Evolutionary conservation across 2,113 vertebrate species (phyloP).

Genomic region (Rhabdomys dilectus): DNA sequence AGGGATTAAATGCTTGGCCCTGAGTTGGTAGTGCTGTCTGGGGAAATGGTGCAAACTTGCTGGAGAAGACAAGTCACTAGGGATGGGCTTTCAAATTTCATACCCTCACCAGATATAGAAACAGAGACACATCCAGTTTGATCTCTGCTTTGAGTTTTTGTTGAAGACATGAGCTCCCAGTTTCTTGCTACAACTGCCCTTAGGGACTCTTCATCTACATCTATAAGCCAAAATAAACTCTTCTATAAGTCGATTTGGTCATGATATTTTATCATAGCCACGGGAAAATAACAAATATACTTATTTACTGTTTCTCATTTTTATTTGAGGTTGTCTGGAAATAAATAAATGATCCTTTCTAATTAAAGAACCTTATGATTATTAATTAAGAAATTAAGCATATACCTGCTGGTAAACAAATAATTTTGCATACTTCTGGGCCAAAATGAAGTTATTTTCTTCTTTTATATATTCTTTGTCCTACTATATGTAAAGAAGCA

Average conservation of each 20-base stretch:
- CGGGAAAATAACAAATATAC: background rate
- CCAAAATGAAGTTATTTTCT: background rate
- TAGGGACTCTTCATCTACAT: background rate
- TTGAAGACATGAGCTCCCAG: background rate
- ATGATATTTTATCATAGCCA: background rate
- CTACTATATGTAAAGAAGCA: constrained; percentile 4
- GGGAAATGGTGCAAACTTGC: background rate
- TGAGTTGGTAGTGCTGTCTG: background rate
- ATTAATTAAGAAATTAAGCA: background rate
- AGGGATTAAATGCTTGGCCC: background rate
- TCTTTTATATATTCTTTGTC: background rate
- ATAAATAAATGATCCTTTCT: background rate
- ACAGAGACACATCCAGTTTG: background rate
- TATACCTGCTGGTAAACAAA: background rate
- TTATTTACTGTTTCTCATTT: constrained; percentile 31
- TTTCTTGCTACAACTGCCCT: background rate
- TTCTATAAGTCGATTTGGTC: background rate
- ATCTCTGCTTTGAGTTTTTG: background rate
- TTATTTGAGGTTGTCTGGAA: constrained; percentile 39
- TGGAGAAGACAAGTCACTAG: background rate
- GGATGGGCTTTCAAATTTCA: background rate
- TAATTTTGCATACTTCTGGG: background rate
- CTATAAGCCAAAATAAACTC: background rate
- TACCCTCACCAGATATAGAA: background rate
- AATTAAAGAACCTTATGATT: background rate